Percentiles rank a stretch among this genome's conserved stretches.
These are phyloP conservation scores for Baronia brevicornis DNA, from an alignment of 2,888 invertebrate species.

Conservation along the genomic window DNA sequence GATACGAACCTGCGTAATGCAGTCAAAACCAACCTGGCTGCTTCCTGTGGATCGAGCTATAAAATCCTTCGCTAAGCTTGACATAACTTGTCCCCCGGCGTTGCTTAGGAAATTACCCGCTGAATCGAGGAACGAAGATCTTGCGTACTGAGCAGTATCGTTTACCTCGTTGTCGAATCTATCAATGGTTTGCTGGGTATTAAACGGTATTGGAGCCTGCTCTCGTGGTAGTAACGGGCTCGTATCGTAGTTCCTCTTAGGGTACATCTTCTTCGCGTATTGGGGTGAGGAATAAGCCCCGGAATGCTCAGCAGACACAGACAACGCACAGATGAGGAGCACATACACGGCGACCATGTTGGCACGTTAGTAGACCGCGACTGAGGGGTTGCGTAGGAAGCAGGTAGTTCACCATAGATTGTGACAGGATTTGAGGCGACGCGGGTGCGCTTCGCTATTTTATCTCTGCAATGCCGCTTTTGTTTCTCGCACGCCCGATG, in stretches of 20 bases:
- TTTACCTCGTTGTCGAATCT: conserved; percentile 42
- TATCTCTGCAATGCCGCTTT: conserved; percentile 66
- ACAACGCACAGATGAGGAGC: conserved; percentile 29
- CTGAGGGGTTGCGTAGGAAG: conserved; percentile 26
- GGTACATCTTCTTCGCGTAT: conserved; percentile 69
- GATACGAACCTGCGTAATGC: conserved; percentile 70
- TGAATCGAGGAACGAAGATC: conserved; percentile 52
- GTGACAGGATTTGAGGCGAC: conserved; percentile 42
- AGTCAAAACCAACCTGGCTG: conserved; percentile 80
- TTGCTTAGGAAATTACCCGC: conserved; percentile 61
- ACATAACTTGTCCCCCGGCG: conserved; percentile 70
- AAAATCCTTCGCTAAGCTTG: conserved; percentile 79
- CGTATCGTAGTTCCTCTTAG: conserved; percentile 42
- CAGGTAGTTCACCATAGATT: conserved; percentile 45
- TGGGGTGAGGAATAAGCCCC: conserved; percentile 73
- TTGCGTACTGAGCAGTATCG: conserved; percentile 41
- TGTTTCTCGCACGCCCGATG: conserved; percentile 70
- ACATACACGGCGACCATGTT: conserved; percentile 48
- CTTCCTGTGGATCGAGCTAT: conserved; percentile 80
- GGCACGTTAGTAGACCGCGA: conserved; percentile 23
- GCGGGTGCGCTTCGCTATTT: conserved; percentile 46
- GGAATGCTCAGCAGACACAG: conserved; percentile 48
- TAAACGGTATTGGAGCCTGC: conserved; percentile 39
- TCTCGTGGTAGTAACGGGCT: conserved; percentile 53
- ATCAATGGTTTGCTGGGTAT: conserved; percentile 35